A percentile compares a stretch with the other conserved stretches of the same genome.
Evolutionary conservation across 1,140 invertebrate genomes (phyloP).

Genomic region (Drosophila azteca): DNA sequence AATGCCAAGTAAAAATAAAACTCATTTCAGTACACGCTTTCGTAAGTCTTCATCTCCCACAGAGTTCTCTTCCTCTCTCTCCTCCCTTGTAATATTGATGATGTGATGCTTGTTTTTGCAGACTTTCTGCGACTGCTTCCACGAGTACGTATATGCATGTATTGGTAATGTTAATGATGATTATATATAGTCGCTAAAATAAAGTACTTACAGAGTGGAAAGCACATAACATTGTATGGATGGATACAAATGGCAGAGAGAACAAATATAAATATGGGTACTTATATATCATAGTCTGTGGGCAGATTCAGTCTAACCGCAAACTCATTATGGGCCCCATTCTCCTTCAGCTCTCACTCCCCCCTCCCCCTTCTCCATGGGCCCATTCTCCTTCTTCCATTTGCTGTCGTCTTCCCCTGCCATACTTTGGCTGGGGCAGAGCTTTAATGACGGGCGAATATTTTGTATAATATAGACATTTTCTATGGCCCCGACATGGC

Average conservation of each 20-base stretch:
- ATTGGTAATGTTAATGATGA: slow-evolving; percentile 40
- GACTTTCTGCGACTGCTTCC: not conserved
- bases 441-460: slow-evolving; percentile 48
- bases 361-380: too few relatives aligned
- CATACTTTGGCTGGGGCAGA: slow-evolving; percentile 5
- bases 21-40: too few relatives aligned
- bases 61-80: too few relatives aligned
- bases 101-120: too few relatives aligned
- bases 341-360: too few relatives aligned
- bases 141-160: not conserved
- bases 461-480: slow-evolving; percentile 71
- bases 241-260: slow-evolving; percentile 43
- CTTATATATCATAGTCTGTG: slow-evolving; percentile 44
- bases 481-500: slow-evolving; percentile 48
- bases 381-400: too few relatives aligned
- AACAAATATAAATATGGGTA: slow-evolving; percentile 47
- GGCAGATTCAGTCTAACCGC: slow-evolving; percentile 46
- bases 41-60: too few relatives aligned
- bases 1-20: too few relatives aligned
- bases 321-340: slow-evolving; percentile 48
- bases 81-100: too few relatives aligned
- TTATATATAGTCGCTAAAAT: slow-evolving; percentile 39
- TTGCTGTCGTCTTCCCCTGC: not conserved
- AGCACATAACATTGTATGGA: slow-evolving; percentile 47
- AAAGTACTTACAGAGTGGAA: slow-evolving; percentile 34